Evolutionary conservation across 2,888 invertebrate species (phyloP).

Genomic region (Cosmopolites sordidus): DNA sequence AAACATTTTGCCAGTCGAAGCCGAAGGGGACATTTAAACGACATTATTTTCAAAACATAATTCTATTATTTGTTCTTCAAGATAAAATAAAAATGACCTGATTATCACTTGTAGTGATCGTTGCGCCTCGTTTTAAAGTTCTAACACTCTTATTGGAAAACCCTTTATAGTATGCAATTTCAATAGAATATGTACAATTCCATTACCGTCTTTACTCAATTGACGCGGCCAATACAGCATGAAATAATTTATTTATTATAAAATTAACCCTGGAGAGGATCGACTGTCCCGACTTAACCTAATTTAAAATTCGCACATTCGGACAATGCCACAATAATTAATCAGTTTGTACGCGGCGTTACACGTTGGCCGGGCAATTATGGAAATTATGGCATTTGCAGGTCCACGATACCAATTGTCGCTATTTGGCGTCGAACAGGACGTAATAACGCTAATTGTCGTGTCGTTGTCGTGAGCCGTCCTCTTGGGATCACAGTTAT

Average conservation of each 20-base stretch:
- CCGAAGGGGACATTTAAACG: no score
- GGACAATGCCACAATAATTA: constrained; percentile 19
- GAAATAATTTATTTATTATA: background rate
- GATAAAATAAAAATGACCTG: no score
- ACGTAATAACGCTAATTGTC: constrained; percentile 25
- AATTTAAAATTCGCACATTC: constrained; percentile 17
- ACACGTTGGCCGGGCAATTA: constrained; percentile 25
- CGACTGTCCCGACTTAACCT: background rate
- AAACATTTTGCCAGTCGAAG: no score
- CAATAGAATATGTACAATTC: no score
- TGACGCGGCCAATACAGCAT: no score
- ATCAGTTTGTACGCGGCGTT: constrained; percentile 17
- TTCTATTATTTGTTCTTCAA: no score
- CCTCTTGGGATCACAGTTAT: constrained; percentile 8
- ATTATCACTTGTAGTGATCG: no score
- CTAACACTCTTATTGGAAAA: no score
- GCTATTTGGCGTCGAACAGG: constrained; percentile 19
- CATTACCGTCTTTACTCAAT: no score
- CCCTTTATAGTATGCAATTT: no score
- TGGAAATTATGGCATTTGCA: constrained; percentile 31
- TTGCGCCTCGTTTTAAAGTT: no score
- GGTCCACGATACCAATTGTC: constrained; percentile 23
- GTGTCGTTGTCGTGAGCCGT: constrained; percentile 3
- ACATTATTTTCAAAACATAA: no score
- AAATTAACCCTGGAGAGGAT: background rate